phyloP scores from a whole-genome alignment of 2,888 invertebrate genomes.

The Sacculina carcini region DNA sequence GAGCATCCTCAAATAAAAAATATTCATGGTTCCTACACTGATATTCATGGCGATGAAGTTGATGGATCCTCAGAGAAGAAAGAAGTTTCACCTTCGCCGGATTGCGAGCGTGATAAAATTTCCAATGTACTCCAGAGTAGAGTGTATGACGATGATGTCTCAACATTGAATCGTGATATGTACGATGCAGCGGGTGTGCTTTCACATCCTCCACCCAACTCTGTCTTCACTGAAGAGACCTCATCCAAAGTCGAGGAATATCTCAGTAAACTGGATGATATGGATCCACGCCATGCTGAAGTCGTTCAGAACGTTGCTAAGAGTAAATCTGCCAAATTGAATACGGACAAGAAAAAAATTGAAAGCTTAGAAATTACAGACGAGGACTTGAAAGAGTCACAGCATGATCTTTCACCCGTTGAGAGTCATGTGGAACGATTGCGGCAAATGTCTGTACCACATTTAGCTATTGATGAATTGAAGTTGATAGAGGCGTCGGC shows the following conservation, averaged over 20 bases:
- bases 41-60: slow-evolving; percentile 1
- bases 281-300: slow-evolving; percentile 9
- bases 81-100: not conserved
- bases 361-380: slow-evolving; percentile 13
- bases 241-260: slow-evolving; percentile 12
- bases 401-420: slow-evolving; percentile 12
- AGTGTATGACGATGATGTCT: slow-evolving; percentile 5
- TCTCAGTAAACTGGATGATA: slow-evolving; percentile 10
- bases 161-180: not conserved
- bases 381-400: slow-evolving; percentile 13
- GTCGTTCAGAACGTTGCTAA: slow-evolving; percentile 12
- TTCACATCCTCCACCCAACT: slow-evolving; percentile 3
- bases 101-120: not conserved
- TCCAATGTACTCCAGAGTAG: not conserved
- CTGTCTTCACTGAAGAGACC: slow-evolving; percentile 13
- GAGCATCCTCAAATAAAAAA: slow-evolving; percentile 3
- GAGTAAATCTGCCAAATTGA: slow-evolving; percentile 12
- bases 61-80: not conserved
- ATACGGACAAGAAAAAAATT: slow-evolving; percentile 7
- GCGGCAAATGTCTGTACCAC: slow-evolving; percentile 13
- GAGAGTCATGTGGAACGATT: slow-evolving; percentile 13
- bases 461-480: slow-evolving; percentile 1
- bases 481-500: slow-evolving; percentile 10
- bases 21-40: not conserved
- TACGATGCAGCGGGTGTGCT: slow-evolving; percentile 3